Evolutionary conservation across 2,797 vertebrate genomes (phyloP), one percentile per base, ranked within the genome.

Genomic region (Tragelaphus oryx): DNA sequence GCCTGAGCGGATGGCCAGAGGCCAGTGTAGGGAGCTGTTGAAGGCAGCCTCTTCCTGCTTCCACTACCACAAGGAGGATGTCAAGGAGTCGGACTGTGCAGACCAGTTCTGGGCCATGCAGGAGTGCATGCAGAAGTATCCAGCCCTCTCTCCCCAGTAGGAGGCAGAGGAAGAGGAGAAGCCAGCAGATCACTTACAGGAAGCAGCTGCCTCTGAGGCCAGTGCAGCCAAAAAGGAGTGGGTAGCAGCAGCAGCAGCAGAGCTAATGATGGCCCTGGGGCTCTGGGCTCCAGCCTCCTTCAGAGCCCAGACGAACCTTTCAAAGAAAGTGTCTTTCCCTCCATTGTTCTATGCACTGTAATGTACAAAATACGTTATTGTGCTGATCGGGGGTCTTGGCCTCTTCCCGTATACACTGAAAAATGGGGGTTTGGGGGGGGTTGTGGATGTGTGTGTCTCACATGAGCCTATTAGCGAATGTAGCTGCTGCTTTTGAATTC

Each of bases 1-100:
- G 99, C 97, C 99, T 99, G 0, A 99, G 0, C 99, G 99, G 91
- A 99, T 99, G 99, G 99, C 99, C 81, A 99, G 99, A 0, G 99
- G 99, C 60, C 99, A 99, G 0, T 99, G 99, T 76, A 99, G 99
- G 82, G 99, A 99, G 85, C 99, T 99, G 97, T 99, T 99, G 98
- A 99, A 99, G 96, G 99, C 99, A 4, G 99, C 99, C 48, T 99
- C 99, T 97, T 99, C 99, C 89, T 99, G 99, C 97, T 99, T 99
- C 98, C 99, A 99, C 98, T 99, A 99, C 95, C 99, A 99, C 96
- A 98, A 98, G 22, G 99, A 99, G 97, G 99, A 99, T 93, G 98
- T 99, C 97, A 99, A 99, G 95, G 99, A 99, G 74, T 99, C 99
- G 0, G 99, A 99, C 96, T 99, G 99, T 98, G 98, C 99, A 62